phyloP scores from a whole-genome alignment of 2,113 vertebrate genomes.

The Labrus mixtus region DNA sequence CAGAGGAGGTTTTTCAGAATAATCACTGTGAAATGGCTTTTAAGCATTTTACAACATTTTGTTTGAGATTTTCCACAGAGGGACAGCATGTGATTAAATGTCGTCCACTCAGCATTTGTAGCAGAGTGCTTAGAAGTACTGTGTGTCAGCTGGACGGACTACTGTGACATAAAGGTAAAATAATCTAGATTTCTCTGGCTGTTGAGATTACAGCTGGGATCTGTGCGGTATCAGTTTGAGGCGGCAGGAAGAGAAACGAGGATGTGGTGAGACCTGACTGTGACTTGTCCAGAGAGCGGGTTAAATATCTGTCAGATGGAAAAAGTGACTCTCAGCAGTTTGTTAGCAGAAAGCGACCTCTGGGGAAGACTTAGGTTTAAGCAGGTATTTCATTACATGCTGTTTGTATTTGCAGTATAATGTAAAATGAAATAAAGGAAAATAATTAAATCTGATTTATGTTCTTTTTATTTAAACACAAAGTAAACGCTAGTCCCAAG shows the following conservation, averaged over 20 bases:
- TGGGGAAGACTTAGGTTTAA: too few relatives aligned
- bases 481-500: too few relatives aligned
- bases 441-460: too few relatives aligned
- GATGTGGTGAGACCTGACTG: background rate
- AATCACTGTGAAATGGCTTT: constrained; percentile 4
- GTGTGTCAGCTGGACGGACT: background rate
- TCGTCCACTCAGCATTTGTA: constrained; percentile 3
- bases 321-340: too few relatives aligned
- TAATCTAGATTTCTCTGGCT: constrained; percentile 23
- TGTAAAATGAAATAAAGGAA: too few relatives aligned
- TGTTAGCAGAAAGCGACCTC: too few relatives aligned
- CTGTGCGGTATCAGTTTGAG: constrained; percentile 7
- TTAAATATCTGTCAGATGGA: too few relatives aligned
- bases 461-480: too few relatives aligned
- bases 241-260: constrained; percentile 24
- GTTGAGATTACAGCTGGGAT: constrained; percentile 10
- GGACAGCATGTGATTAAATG: background rate
- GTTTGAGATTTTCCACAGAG: background rate
- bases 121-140: constrained; percentile 8
- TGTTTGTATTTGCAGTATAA: too few relatives aligned
- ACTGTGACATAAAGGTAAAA: constrained; percentile 22
- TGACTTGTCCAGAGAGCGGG: background rate
- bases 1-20: background rate
- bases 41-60: background rate
- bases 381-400: too few relatives aligned